Conservation (phyloP, 2,797 vertebrate genomes). For the Acropternis orthonyx region DNA sequence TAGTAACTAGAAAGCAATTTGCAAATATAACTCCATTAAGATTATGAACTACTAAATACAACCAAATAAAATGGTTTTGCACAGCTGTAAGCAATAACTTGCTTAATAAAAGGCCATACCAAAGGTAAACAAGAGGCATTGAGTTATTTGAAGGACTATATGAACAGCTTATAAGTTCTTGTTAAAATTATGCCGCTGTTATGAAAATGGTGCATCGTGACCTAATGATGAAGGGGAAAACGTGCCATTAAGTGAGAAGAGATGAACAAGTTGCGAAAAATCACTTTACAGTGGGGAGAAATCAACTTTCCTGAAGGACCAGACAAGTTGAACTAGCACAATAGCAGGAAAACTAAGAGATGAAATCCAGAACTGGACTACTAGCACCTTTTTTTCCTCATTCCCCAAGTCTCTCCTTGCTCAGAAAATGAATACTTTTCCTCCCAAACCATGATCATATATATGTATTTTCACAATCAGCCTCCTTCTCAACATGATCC, state of each 20-base stretch:
- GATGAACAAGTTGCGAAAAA: background rate
- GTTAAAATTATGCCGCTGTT: background rate
- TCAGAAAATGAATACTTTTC: background rate
- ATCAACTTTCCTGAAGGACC: background rate
- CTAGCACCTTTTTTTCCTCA: background rate
- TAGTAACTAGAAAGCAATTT: background rate
- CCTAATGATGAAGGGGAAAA: background rate
- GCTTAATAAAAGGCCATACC: background rate
- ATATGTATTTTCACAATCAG: background rate
- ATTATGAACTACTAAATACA: background rate
- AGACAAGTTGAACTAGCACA: background rate
- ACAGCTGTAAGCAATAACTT: background rate
- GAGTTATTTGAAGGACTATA: background rate
- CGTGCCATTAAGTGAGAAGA: background rate
- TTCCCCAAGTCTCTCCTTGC: background rate
- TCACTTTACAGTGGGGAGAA: background rate
- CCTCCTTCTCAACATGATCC: background rate
- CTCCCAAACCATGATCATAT: background rate
- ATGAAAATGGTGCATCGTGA: background rate
- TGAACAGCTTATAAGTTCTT: background rate
- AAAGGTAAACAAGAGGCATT: background rate
- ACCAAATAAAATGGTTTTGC: background rate
- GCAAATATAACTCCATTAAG: background rate
- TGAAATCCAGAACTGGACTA: background rate
- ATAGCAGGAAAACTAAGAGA: background rate